A percentile compares a stretch with the other conserved stretches of the same genome.
Evolutionary conservation across 2,888 invertebrate species (phyloP).

Genomic region (Dorcus parallelipipedus): DNA sequence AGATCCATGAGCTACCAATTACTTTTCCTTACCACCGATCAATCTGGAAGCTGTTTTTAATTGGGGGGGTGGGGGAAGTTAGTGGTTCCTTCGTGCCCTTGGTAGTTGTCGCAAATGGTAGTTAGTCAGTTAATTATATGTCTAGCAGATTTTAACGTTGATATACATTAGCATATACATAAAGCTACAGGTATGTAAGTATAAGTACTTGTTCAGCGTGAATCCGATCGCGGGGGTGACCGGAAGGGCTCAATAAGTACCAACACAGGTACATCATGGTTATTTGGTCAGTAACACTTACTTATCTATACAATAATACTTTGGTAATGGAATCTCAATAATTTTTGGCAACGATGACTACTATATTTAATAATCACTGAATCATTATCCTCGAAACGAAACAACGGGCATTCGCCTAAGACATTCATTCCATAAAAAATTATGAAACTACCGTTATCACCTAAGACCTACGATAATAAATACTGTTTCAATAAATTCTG

Average conservation of each 20-base stretch:
- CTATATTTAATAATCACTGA: slow-evolving; percentile 22
- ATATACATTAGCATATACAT: slow-evolving; percentile 13
- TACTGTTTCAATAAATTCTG: slow-evolving; percentile 39
- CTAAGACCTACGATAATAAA: slow-evolving; percentile 6
- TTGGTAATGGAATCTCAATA: slow-evolving; percentile 39
- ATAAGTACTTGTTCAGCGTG: slow-evolving; percentile 5
- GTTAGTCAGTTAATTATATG: slow-evolving; percentile 4
- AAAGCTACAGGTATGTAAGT: slow-evolving; percentile 10
- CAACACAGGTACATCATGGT: slow-evolving; percentile 6
- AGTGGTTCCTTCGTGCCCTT: not conserved
- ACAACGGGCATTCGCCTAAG: not conserved
- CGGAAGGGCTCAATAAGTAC: slow-evolving; percentile 8
- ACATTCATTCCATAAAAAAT: slow-evolving; percentile 27
- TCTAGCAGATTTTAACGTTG: slow-evolving; percentile 1
- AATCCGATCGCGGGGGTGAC: not conserved
- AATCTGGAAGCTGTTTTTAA: not conserved
- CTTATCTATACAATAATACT: slow-evolving; percentile 35
- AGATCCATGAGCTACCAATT: not conserved
- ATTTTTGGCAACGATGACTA: slow-evolving; percentile 41
- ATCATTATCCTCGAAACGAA: slow-evolving; percentile 15
- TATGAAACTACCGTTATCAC: slow-evolving; percentile 6
- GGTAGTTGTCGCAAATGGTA: too few relatives aligned
- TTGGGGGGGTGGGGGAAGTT: not conserved
- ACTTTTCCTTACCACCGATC: not conserved
- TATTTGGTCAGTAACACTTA: slow-evolving; percentile 35